Conservation (phyloP, 2,797 vertebrate genomes). For the Gouania willdenowi region DNA sequence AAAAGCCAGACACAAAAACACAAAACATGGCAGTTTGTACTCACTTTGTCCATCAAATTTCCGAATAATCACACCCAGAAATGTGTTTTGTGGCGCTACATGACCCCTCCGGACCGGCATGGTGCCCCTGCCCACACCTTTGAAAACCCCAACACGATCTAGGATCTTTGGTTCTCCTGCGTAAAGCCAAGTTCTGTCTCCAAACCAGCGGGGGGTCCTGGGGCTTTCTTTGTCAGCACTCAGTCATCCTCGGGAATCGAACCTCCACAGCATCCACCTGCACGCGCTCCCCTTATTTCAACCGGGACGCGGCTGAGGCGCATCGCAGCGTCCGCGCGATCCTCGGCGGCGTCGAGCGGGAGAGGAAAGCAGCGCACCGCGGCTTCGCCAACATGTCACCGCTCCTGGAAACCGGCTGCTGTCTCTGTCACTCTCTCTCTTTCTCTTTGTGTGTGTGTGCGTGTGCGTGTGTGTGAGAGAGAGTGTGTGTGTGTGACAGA, state of each 20-base stretch:
- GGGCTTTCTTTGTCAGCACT: constrained; percentile 75
- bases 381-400: constrained; percentile 67
- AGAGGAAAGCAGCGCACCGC: constrained; percentile 38
- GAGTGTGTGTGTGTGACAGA: constrained; percentile 50
- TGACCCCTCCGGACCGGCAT: constrained; percentile 95
- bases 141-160: no score
- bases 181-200: constrained; percentile 62
- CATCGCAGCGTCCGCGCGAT: constrained; percentile 54
- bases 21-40: constrained; percentile 62
- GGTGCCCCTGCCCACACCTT: constrained; percentile 51
- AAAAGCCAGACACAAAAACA: constrained; percentile 23
- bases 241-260: constrained; percentile 74
- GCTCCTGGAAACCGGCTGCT: constrained; percentile 40
- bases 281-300: constrained; percentile 52
- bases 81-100: constrained; percentile 93
- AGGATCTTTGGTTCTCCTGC: constrained; percentile 45
- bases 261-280: neutral
- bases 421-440: no score
- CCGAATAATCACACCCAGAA: constrained; percentile 90
- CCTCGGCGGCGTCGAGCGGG: constrained; percentile 31
- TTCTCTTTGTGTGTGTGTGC: constrained; percentile 3
- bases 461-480: neutral
- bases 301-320: constrained; percentile 31
- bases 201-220: constrained; percentile 72
- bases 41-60: constrained; percentile 98